Evolutionary conservation across 2,113 vertebrate genomes (phyloP), one percentile per base, ranked within the genome.

Genomic region (Macroglossus sobrinus): DNA sequence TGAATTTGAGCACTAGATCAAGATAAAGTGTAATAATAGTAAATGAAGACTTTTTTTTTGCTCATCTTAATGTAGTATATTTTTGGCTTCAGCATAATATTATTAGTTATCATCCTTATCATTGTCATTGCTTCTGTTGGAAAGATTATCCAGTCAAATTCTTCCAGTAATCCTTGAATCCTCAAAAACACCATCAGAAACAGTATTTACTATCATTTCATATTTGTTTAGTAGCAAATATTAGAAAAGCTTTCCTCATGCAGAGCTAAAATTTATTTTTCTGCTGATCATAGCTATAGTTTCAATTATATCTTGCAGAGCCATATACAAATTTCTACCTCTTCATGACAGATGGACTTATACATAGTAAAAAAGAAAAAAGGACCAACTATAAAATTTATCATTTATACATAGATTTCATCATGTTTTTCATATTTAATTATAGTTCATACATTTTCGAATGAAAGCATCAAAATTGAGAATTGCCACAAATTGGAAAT

Each of bases 241-340:
- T 19, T 63, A 75, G 59, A 64, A 93, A 74, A 3, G 4, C 2
- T 93, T 53, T 82, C 22, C 15, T 69, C 64, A 76, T 57, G 26
- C 16, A 78, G 16, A 95, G 10, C 13, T 35, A 89, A 89, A 79
- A 64, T 71, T 38, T 75, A 28, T 76, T 28, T 92, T 91, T 6
- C 38, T 82, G 18, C 75, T 53, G 53, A 7, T 86, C 33, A 68
- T 2, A 63, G 22, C 15, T 11, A 64, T 63, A 86, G 64, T 61
- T n/a, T 84, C 92, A 30, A 78, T 89, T 97, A 50, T 86, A 53
- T 71, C 7, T 45, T n/a, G 9, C 78, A 55, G 64, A 96, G 66
- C 82, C 63, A 94, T 26, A 68, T n/a, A 64, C 43, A 79, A 74
- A 84, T 68, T 87, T 94, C 16, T 84, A n/a, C 30, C 89, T 84